Conservation (phyloP, 2,888 invertebrate genomes). For the Scaptomyza caliginosa region DNA sequence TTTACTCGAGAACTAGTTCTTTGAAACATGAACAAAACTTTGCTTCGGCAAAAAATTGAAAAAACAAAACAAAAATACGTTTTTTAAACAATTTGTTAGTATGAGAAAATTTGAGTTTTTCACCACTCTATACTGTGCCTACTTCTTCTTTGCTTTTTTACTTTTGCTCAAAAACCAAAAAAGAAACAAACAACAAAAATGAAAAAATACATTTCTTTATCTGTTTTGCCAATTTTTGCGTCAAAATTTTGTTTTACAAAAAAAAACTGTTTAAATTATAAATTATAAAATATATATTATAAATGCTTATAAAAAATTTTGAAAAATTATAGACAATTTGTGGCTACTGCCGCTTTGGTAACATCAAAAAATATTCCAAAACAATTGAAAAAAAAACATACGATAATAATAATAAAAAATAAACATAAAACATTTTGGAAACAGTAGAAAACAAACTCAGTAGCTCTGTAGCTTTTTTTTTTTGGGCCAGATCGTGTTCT, state of each 20-base stretch:
- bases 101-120: conserved; percentile 18
- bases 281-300: conserved; percentile 34
- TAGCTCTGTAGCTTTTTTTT: conserved; percentile 43
- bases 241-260: conserved; percentile 47
- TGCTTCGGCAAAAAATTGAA: conserved; percentile 44
- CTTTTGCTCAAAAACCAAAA: conserved; percentile 51
- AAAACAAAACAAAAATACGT: conserved; percentile 46
- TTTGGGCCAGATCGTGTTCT: conserved; percentile 70
- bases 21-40: conserved; percentile 52
- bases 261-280: conserved; percentile 19
- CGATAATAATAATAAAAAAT: conserved; percentile 29
- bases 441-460: conserved; percentile 67
- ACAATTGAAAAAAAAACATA: conserved; percentile 17
- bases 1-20: conserved; percentile 25
- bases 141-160: conserved; percentile 59
- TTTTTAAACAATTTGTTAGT: conserved; percentile 22
- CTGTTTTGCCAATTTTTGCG: conserved; percentile 63
- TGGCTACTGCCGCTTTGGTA: conserved; percentile 10
- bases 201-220: conserved; percentile 33
- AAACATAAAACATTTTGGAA: conserved; percentile 55
- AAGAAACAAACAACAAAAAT: conserved; percentile 49
- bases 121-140: conserved; percentile 40
- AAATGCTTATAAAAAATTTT: conserved; percentile 61
- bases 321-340: conserved; percentile 51
- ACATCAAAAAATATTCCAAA: conserved; percentile 31